Evolutionary conservation across 2,113 vertebrate genomes (phyloP).

Genomic region (Xyliphius kryptos): DNA sequence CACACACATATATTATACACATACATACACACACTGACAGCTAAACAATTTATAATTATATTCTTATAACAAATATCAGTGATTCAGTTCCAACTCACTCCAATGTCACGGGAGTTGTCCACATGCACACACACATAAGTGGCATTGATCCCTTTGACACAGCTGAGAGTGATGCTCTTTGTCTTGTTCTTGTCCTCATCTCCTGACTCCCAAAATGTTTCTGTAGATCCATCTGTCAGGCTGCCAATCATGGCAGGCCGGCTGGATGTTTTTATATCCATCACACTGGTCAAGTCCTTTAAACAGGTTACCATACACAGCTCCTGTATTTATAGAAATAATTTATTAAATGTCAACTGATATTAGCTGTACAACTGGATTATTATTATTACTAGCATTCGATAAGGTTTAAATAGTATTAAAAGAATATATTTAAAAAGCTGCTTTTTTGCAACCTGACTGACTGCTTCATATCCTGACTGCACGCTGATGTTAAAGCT

Average conservation of each 20-base stretch:
- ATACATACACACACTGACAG: too few relatives aligned
- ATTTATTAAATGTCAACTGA: not conserved
- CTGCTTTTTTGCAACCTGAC: conserved; percentile 74
- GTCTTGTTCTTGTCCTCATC: conserved; percentile 99
- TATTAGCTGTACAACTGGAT: too few relatives aligned
- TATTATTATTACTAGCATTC: too few relatives aligned
- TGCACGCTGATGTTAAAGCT: conserved; percentile 97
- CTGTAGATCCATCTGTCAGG: conserved; percentile 95
- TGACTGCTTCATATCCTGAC: conserved; percentile 94
- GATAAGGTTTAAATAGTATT: too few relatives aligned
- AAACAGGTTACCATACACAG: conserved; percentile 88
- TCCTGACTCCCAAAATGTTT: conserved; percentile 98
- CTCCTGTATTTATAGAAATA: conserved; percentile 64
- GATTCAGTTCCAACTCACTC: too few relatives aligned
- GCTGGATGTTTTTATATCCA: conserved; percentile 98
- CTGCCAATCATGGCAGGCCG: conserved; percentile 98
- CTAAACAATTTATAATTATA: too few relatives aligned
- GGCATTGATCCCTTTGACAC: conserved; percentile 91
- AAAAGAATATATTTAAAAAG: too few relatives aligned
- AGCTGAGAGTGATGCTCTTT: conserved; percentile 96
- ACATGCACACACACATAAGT: conserved; percentile 90
- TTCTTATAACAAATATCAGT: too few relatives aligned
- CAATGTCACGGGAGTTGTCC: conserved; percentile 96
- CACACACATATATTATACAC: too few relatives aligned
- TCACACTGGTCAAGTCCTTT: conserved; percentile 91